A percentile compares a stretch with the other conserved stretches of the same genome.
Conservation (phyloP, 2,797 vertebrate species). For the Gymnothorax javanicus region DNA sequence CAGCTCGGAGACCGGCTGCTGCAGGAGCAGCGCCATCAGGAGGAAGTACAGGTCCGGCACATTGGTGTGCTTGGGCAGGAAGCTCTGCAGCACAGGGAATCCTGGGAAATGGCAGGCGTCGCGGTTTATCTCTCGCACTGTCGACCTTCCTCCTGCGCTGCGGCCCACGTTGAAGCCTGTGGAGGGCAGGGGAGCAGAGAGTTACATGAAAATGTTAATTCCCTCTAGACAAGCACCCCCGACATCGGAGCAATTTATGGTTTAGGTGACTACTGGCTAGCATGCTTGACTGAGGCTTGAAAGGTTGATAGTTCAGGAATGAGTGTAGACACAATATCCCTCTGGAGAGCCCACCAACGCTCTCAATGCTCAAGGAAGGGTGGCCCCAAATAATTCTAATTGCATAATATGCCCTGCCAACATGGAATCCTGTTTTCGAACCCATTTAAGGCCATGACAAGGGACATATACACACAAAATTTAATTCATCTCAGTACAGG, state of each 20-base stretch:
- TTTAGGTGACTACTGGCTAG: neutral
- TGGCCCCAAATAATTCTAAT: too few relatives aligned
- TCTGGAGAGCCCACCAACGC: neutral
- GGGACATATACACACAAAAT: too few relatives aligned
- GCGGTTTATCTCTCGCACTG: constrained; percentile 92
- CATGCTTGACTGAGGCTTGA: too few relatives aligned
- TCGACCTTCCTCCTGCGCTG: constrained; percentile 88
- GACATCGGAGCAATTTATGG: too few relatives aligned
- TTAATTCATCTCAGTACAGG: too few relatives aligned
- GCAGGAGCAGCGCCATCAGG: constrained; percentile 96
- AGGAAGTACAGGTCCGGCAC: constrained; percentile 97
- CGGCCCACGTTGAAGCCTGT: constrained; percentile 96
- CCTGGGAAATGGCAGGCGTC: constrained; percentile 97
- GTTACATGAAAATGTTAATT: neutral
- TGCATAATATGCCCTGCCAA: too few relatives aligned
- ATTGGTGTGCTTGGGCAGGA: constrained; percentile 96
- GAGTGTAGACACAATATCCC: too few relatives aligned
- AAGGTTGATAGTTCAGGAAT: too few relatives aligned
- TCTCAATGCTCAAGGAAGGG: neutral
- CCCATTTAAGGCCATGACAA: too few relatives aligned
- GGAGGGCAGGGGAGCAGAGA: neutral
- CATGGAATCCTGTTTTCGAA: too few relatives aligned
- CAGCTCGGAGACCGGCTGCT: constrained; percentile 95
- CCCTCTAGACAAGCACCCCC: neutral
- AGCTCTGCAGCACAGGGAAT: constrained; percentile 89